phyloP scores from a whole-genome alignment of 2,888 invertebrate species.

The Archips xylosteana region DNA sequence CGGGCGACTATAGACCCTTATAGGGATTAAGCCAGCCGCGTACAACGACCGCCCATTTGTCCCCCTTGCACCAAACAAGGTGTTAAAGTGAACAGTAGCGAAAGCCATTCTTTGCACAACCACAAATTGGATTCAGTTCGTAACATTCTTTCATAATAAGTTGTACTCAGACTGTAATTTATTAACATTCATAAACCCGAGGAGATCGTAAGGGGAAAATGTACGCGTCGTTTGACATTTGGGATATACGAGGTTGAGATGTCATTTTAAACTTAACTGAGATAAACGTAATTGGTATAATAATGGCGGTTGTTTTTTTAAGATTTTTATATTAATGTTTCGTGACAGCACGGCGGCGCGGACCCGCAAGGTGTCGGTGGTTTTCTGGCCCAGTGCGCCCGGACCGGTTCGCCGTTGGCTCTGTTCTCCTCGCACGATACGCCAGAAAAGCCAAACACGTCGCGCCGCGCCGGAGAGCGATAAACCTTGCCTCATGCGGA shows the following conservation, averaged over 20 bases:
- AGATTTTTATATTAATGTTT: conserved; percentile 81
- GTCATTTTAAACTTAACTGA: conserved; percentile 55
- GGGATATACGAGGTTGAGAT: conserved; percentile 51
- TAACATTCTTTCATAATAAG: conserved; percentile 58
- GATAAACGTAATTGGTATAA: conserved; percentile 69
- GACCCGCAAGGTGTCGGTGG: conserved; percentile 79
- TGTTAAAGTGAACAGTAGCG: conserved; percentile 68
- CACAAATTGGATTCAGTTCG: conserved; percentile 63
- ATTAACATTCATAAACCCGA: conserved; percentile 27
- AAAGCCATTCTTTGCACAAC: conserved; percentile 59
- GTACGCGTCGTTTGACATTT: conserved; percentile 56
- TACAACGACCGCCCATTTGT: conserved; percentile 73
- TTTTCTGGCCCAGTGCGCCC: conserved; percentile 82
- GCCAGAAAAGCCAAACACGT: conserved; percentile 75
- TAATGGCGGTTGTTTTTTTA: conserved; percentile 68
- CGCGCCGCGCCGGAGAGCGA: conserved; percentile 73
- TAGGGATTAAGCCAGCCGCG: conserved; percentile 69
- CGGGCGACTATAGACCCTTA: conserved; percentile 60
- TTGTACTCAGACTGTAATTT: conserved; percentile 26
- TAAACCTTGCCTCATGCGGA: conserved; percentile 75
- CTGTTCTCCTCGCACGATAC: conserved; percentile 64
- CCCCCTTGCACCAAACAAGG: conserved; percentile 70
- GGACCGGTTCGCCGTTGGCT: conserved; percentile 77
- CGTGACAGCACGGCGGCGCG: conserved; percentile 77
- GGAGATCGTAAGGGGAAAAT: conserved; percentile 12